A percentile compares a stretch with the other conserved stretches of the same genome.
phyloP scores from a whole-genome alignment of 2,888 invertebrate species.

The Bombylius discolor region DNA sequence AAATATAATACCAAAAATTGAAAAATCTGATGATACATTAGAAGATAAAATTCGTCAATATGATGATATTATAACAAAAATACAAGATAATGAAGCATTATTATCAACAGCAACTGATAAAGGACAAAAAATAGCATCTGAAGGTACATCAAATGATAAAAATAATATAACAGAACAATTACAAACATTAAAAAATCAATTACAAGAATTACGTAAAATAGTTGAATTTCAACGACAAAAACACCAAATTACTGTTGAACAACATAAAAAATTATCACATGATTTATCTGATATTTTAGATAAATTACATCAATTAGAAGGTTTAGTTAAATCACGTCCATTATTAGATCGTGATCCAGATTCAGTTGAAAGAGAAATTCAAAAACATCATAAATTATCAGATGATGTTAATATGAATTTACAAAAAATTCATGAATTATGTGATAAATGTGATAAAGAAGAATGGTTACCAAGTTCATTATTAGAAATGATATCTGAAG shows the following conservation, averaged over 20 bases:
- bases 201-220: slow-evolving; percentile 61
- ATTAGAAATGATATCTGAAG: slow-evolving; percentile 74
- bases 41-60: slow-evolving; percentile 81
- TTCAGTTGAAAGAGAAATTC: slow-evolving; percentile 69
- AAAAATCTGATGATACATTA: slow-evolving; percentile 65
- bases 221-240: slow-evolving; percentile 79
- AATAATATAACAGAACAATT: slow-evolving; percentile 79
- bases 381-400: slow-evolving; percentile 56
- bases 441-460: slow-evolving; percentile 58
- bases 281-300: slow-evolving; percentile 74
- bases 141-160: slow-evolving; percentile 75
- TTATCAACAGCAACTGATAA: slow-evolving; percentile 80
- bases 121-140: slow-evolving; percentile 83
- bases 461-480: slow-evolving; percentile 68
- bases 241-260: slow-evolving; percentile 75
- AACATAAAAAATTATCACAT: slow-evolving; percentile 70
- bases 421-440: slow-evolving; percentile 54
- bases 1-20: slow-evolving; percentile 71
- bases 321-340: slow-evolving; percentile 68
- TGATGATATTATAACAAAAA: slow-evolving; percentile 71
- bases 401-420: slow-evolving; percentile 57
- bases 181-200: slow-evolving; percentile 73
- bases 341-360: slow-evolving; percentile 61
- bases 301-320: slow-evolving; percentile 72
- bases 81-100: slow-evolving; percentile 81